Base-by-base conservation (phyloP, 2,797 vertebrate species). In the Acridotheres tristis region DNA sequence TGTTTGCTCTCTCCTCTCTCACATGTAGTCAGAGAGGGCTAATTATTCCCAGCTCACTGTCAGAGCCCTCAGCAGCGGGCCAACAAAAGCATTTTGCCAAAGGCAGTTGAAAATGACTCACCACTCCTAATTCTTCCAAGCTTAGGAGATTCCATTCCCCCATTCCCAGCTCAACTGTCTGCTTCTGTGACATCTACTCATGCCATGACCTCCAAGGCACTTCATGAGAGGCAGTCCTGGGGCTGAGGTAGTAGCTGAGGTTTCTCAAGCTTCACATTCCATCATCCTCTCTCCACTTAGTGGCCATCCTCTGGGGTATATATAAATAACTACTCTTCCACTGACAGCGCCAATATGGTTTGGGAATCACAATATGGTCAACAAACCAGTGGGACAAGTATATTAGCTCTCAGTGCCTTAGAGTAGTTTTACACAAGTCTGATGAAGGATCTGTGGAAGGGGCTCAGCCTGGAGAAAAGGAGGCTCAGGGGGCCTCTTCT, bases 281-380 rank as follows among this genome's bases (percentile, higher is more conserved):
- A 68, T 84, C 13, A 57, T 45, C 68, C 9, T 25, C 30, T 93
- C 75, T 48, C 51, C 27, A 47, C 59, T 59, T 84, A 53, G 18
- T 43, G 27, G 34, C 68, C 11, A 18, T 3, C 62, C 23, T 53
- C 66, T 71, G 30, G 34, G 40, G 53, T 88, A 86, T 81, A 89
- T 38, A 82, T 77, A 75, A 13, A 4, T 61, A 94, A 95, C 47
- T 54, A 23, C 7, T 93, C 47, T 86, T 58, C 48, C 58, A 58
- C n/a, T 21, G 13, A 71, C 53, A 85, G 27, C 6, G 45, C 40
- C 43, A 62, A 19, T 74, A 22, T 42, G 27, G 58, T 66, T 58
- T 94, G 81, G 68, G 81, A 96, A 94, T 81, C 61, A 89, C 76
- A 19, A 67, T 57, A 50, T 77, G 74, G 95, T 89, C 90, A 94